Evolutionary conservation across 2,797 vertebrate species (phyloP).

Genomic region (Phyllotis vaccarum): DNA sequence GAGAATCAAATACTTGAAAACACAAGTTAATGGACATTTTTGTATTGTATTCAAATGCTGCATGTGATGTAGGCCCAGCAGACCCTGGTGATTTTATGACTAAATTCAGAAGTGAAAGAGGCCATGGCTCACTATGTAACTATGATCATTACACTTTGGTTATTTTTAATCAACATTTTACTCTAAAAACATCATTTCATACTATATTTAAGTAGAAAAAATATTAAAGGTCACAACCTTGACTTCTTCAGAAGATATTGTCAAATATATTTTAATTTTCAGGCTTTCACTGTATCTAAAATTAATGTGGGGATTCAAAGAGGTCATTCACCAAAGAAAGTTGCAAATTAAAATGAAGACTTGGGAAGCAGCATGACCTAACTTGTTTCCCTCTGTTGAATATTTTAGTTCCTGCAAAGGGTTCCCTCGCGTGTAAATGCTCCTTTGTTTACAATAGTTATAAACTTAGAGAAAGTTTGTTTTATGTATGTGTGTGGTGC

Average conservation of each 20-base stretch:
- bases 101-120: conserved; percentile 34
- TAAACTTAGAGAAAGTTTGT: not conserved
- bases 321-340: not conserved
- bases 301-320: conserved; percentile 20
- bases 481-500: not conserved
- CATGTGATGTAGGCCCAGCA: not conserved
- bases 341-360: conserved; percentile 25
- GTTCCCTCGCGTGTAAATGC: not conserved
- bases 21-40: not conserved
- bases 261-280: conserved; percentile 12
- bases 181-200: conserved; percentile 40
- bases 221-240: not conserved
- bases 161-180: conserved; percentile 54
- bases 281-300: not conserved
- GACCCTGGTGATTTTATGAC: not conserved
- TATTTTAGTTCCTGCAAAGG: conserved; percentile 24
- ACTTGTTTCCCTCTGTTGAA: conserved; percentile 19
- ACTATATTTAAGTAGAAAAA: not conserved
- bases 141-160: conserved; percentile 29
- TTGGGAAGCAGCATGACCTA: not conserved
- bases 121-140: not conserved
- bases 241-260: not conserved
- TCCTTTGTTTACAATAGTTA: not conserved
- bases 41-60: not conserved
- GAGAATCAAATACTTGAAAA: conserved; percentile 21